These are phyloP conservation scores for Lissonota sp. DNA, from an alignment of 2,888 invertebrate species.

Conservation along the genomic window DNA sequence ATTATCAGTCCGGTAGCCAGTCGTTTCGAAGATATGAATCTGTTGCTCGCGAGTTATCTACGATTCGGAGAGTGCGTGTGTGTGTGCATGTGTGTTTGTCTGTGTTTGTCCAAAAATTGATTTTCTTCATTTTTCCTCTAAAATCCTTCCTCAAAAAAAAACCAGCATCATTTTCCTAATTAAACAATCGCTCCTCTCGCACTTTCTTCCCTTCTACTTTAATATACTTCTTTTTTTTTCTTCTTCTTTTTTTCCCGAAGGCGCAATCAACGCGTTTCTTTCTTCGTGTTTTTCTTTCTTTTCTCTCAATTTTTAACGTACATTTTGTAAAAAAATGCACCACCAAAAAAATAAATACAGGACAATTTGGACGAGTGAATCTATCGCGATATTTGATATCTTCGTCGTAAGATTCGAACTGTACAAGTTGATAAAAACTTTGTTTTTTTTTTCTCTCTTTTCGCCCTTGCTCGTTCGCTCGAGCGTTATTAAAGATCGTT, in stretches of 20 bases:
- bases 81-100: conserved; percentile 49
- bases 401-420: conserved; percentile 71
- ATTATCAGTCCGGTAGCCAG: conserved; percentile 75
- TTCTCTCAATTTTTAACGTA: conserved; percentile 48
- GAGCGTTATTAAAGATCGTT: conserved; percentile 54
- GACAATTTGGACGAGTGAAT: conserved; percentile 77
- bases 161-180: conserved; percentile 3
- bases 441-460: conserved; percentile 56
- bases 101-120: conserved; percentile 33
- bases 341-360: conserved; percentile 76
- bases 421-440: conserved; percentile 76
- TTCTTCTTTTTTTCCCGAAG: conserved; percentile 3
- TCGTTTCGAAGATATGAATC: conserved; percentile 56
- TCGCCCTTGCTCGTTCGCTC: conserved; percentile 57
- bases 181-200: conserved; percentile 60
- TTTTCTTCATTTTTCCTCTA: conserved; percentile 21
- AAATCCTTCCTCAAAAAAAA: too few species aligned
- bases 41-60: conserved; percentile 47
- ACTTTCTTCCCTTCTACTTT: conserved; percentile 36
- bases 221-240: conserved; percentile 39
- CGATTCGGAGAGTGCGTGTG: conserved; percentile 49
- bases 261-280: conserved; percentile 2
- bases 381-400: conserved; percentile 64
- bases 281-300: conserved; percentile 43
- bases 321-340: conserved; percentile 70